Evolutionary conservation across 2,888 invertebrate genomes (phyloP), one percentile per base, ranked within the genome.

Genomic region (Machimus rusticus): DNA sequence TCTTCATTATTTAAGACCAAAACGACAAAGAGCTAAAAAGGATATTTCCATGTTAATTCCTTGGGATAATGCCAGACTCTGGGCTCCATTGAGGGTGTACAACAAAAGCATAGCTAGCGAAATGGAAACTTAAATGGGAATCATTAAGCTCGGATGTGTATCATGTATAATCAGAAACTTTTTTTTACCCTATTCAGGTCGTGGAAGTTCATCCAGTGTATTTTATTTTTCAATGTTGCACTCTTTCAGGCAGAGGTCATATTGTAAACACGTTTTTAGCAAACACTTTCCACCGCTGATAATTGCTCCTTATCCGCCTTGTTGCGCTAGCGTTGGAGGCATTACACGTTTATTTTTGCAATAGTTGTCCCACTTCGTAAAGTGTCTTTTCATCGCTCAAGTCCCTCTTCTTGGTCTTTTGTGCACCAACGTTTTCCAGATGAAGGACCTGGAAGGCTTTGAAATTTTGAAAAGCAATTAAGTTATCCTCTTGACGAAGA

Each of bases 111-210:
- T 19, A 82, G 34, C 57, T 37, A 66, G 37, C 55, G 37, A 82
- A 82, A 57, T 82, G 82, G 66, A 82, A 82, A 82, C 37, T 66
- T 55, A 82, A 82, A 82, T 82, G 82, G 57, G 55, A 82, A 82
- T 66, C 82, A 82, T 82, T 66, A 82, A 82, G 82, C 82, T 51
- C 39, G n/a, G 57, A 82, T 82, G 57, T 82, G 14, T 66, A 82
- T 82, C 82, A 82, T 37, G 37, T 82, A 66, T 82, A 82, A 82
- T 82, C 82, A 82, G 82, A 34, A 82, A 66, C 57, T 66, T 82
- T 23, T 23, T 82, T 82, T 82, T 55, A n/a, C 23, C 19, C 34
- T 37, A 82, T 82, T 66, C 66, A 82, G 34, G 57, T 66, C 66
- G 28, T 66, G 23, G 28, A 23, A 19, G 28, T 66, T 66, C 28